phyloP scores from a whole-genome alignment of 2,888 invertebrate species.

The Lasioglossum leucozonium region DNA sequence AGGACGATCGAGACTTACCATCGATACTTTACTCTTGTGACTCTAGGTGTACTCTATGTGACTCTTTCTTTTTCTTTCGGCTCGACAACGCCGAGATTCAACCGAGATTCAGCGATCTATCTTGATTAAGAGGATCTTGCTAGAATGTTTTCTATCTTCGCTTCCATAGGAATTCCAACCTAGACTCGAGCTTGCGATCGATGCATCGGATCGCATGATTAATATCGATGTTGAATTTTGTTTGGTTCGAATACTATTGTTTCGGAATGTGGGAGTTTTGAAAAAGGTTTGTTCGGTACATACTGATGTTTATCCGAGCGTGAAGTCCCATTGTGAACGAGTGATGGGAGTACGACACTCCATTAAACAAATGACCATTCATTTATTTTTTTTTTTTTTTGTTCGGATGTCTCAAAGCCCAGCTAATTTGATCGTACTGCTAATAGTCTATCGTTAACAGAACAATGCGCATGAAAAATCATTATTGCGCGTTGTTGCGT shows the following conservation, averaged over 20 bases:
- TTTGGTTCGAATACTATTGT: neutral
- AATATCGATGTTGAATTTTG: neutral
- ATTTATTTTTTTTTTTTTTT: no score
- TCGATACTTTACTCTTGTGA: no score
- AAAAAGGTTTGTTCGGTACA: neutral
- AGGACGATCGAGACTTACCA: constrained; percentile 22
- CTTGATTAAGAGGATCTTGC: neutral
- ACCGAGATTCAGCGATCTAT: neutral
- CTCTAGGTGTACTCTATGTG: no score
- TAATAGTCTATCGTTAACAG: neutral
- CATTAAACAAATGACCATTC: neutral
- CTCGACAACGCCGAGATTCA: neutral
- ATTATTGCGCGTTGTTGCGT: neutral
- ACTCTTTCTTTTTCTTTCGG: neutral
- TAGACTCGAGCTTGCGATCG: neutral
- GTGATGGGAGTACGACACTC: neutral
- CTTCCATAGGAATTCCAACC: neutral
- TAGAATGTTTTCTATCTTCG: neutral
- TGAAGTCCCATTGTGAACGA: neutral
- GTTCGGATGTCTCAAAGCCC: neutral
- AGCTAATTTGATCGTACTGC: neutral
- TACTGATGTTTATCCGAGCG: neutral
- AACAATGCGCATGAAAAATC: neutral
- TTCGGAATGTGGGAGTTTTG: neutral
- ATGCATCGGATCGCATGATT: neutral